Conservation (phyloP, 1,140 invertebrate genomes). For the Pseudomyrmex gracilis region DNA sequence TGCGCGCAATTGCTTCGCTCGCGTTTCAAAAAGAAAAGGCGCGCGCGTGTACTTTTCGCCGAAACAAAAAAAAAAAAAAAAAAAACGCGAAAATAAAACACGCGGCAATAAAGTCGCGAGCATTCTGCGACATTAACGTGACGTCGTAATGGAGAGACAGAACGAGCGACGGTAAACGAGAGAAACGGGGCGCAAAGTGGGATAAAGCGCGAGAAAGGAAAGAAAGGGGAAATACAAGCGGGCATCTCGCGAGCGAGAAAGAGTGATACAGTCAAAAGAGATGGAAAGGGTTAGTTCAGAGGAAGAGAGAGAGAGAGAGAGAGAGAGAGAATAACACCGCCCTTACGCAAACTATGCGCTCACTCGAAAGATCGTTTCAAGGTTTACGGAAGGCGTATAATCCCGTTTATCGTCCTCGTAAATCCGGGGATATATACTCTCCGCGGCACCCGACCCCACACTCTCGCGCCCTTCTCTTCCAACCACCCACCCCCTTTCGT, state of each 20-base stretch:
- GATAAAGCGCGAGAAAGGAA: slow-evolving; percentile 42
- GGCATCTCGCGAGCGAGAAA: slow-evolving; percentile 17
- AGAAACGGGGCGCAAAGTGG: slow-evolving; percentile 34
- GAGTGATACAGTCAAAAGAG: background rate
- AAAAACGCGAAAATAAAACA: slow-evolving; percentile 27
- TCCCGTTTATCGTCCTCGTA: slow-evolving; percentile 82
- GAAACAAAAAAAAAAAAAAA: no score
- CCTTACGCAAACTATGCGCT: slow-evolving; percentile 74
- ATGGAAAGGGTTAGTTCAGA: background rate
- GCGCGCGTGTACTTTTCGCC: no score
- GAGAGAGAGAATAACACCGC: slow-evolving; percentile 44
- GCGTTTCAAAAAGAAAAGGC: background rate
- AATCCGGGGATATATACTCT: slow-evolving; percentile 79
- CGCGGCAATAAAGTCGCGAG: slow-evolving; percentile 34
- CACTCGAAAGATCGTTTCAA: slow-evolving; percentile 77
- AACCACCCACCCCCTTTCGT: slow-evolving; percentile 35
- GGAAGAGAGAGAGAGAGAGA: background rate
- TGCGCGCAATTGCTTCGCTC: background rate
- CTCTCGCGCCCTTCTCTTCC: background rate
- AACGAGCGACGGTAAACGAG: slow-evolving; percentile 35
- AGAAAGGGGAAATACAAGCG: slow-evolving; percentile 3
- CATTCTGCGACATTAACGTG: slow-evolving; percentile 23
- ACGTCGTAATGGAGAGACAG: slow-evolving; percentile 52
- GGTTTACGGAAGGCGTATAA: slow-evolving; percentile 80
- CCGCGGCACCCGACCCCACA: slow-evolving; percentile 50